Evolutionary conservation across 1,140 invertebrate genomes (phyloP).

Genomic region (Drosophila grimshawi): DNA sequence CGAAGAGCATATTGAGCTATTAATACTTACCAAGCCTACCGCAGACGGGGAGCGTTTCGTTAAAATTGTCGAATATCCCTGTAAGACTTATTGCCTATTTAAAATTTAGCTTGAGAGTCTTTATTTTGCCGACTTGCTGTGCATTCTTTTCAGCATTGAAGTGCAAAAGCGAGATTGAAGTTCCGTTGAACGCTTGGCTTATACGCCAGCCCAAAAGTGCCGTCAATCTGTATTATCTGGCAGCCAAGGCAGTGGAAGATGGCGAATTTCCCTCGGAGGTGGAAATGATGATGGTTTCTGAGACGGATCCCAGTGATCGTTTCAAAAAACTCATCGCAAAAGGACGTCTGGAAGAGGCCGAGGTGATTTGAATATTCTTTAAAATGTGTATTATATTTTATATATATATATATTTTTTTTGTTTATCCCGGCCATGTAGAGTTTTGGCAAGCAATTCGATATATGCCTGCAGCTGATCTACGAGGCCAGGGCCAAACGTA

Average conservation of each 20-base stretch:
- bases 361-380: constrained; percentile 33
- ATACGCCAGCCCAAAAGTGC: constrained; percentile 76
- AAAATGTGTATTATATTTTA: background rate
- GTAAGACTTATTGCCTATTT: constrained; percentile 43
- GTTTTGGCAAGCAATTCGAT: constrained; percentile 78
- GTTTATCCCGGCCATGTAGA: constrained; percentile 24
- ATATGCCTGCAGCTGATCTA: constrained; percentile 79
- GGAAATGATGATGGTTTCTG: constrained; percentile 79
- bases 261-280: constrained; percentile 55
- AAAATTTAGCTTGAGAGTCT: background rate
- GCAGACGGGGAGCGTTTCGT: constrained; percentile 52
- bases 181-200: constrained; percentile 70
- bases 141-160: constrained; percentile 53
- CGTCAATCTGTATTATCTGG: constrained; percentile 80
- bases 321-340: constrained; percentile 80
- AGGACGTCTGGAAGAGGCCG: constrained; percentile 81
- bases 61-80: constrained; percentile 78
- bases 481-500: constrained; percentile 76
- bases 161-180: constrained; percentile 77
- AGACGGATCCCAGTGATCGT: constrained; percentile 81
- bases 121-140: background rate
- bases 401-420: background rate
- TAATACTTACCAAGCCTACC: constrained; percentile 64
- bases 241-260: constrained; percentile 41
- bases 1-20: constrained; percentile 72